phyloP scores from a whole-genome alignment of 2,797 vertebrate genomes.

The Parotocinclus haroldoi region DNA sequence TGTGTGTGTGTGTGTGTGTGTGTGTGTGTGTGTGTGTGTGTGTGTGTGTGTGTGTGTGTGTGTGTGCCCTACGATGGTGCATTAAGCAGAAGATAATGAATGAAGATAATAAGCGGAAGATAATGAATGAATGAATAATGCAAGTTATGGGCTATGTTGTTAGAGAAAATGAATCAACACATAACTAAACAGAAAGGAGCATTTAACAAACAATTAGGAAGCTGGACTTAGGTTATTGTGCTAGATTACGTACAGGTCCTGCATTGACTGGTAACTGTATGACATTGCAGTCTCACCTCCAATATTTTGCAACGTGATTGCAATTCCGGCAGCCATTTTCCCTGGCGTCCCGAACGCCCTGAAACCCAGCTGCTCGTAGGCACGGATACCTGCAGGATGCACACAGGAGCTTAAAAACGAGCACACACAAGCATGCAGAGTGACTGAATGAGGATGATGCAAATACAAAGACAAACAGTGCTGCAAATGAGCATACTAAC shows the following conservation, averaged over 20 bases:
- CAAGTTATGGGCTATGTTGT: no score
- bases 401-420: not conserved
- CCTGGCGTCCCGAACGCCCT: not conserved
- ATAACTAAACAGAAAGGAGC: not conserved
- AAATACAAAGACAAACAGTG: no score
- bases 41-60: no score
- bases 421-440: not conserved
- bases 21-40: no score
- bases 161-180: no score
- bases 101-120: no score
- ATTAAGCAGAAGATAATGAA: no score
- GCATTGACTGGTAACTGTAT: not conserved
- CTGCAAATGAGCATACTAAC: no score
- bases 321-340: not conserved
- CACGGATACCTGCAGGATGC: constrained; percentile 70
- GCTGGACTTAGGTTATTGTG: not conserved
- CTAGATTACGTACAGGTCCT: constrained; percentile 12
- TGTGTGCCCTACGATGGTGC: no score
- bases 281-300: constrained; percentile 38
- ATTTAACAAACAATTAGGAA: not conserved
- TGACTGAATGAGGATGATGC: no score
- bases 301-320: constrained; percentile 4
- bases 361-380: constrained; percentile 1
- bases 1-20: no score
- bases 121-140: no score